A percentile compares a stretch with the other conserved stretches of the same genome.
phyloP scores from a whole-genome alignment of 2,113 vertebrate species.

The Zosterops lateralis region DNA sequence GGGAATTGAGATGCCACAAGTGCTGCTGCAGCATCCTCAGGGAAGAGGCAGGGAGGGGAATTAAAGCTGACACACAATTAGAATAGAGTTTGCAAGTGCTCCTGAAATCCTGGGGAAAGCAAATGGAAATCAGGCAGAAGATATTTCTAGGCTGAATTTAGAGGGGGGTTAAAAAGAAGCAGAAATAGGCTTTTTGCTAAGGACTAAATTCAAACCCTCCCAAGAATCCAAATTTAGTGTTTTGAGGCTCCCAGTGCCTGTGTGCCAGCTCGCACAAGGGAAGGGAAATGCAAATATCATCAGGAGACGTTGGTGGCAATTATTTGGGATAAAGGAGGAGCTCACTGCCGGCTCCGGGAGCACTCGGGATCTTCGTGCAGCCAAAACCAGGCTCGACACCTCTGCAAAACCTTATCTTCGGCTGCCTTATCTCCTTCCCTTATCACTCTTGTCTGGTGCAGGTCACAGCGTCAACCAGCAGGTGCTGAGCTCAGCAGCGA shows the following conservation, averaged over 20 bases:
- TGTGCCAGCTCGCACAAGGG: background rate
- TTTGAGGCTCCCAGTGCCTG: background rate
- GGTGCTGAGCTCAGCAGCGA: background rate
- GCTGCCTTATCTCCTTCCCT: background rate
- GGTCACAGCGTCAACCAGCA: background rate
- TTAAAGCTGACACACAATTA: constrained; percentile 16
- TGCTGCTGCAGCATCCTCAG: background rate
- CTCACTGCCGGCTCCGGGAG: background rate
- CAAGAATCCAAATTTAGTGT: background rate
- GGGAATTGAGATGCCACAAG: background rate
- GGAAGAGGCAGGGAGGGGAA: constrained; percentile 5
- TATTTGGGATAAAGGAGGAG: background rate
- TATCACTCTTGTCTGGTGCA: background rate
- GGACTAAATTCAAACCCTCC: background rate
- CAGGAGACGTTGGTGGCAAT: background rate
- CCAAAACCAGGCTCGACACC: background rate
- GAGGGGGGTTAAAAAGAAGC: background rate
- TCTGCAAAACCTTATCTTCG: background rate
- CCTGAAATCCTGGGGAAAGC: background rate
- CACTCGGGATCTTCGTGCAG: background rate
- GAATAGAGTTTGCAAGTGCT: background rate
- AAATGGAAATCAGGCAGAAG: background rate
- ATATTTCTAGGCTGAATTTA: constrained; percentile 23
- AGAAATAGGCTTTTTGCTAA: constrained; percentile 15
- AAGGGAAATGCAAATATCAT: background rate